Evolutionary conservation across 2,888 invertebrate species (phyloP).

Genomic region (Lapara coniferarum): DNA sequence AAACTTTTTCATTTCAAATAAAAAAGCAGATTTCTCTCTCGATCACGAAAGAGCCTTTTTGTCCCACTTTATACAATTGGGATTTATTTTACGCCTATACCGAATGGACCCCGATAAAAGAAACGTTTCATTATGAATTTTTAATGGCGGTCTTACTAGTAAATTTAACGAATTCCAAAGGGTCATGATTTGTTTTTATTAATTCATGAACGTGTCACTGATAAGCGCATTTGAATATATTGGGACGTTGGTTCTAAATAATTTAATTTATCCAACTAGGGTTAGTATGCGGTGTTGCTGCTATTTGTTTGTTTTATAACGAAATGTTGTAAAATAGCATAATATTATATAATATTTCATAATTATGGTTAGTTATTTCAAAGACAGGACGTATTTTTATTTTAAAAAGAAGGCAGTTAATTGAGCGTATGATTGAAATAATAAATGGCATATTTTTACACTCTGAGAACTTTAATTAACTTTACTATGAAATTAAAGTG

Average conservation of each 20-base stretch:
- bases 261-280: background rate
- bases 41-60: conserved; percentile 66
- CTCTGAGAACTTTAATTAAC: too few relatives aligned
- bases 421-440: too few relatives aligned
- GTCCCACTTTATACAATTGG: conserved; percentile 42
- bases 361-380: too few relatives aligned
- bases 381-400: too few relatives aligned
- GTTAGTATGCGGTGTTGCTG: background rate
- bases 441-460: too few relatives aligned
- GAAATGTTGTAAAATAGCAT: too few relatives aligned
- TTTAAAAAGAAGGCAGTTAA: too few relatives aligned
- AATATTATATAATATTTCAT: too few relatives aligned
- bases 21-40: conserved; percentile 65
- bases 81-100: conserved; percentile 48
- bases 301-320: too few relatives aligned
- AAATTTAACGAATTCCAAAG: conserved; percentile 14
- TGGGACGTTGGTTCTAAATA: background rate
- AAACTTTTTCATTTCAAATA: conserved; percentile 71
- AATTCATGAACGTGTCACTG: conserved; percentile 10
- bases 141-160: conserved; percentile 2
- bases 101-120: conserved; percentile 51
- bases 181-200: conserved; percentile 10
- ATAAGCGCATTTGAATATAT: conserved; percentile 3
- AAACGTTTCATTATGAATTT: conserved; percentile 34
- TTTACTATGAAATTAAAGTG: too few relatives aligned